These are phyloP conservation scores for Corbicula japonica DNA, from an alignment of 2,888 invertebrate genomes.

Conservation along the genomic window DNA sequence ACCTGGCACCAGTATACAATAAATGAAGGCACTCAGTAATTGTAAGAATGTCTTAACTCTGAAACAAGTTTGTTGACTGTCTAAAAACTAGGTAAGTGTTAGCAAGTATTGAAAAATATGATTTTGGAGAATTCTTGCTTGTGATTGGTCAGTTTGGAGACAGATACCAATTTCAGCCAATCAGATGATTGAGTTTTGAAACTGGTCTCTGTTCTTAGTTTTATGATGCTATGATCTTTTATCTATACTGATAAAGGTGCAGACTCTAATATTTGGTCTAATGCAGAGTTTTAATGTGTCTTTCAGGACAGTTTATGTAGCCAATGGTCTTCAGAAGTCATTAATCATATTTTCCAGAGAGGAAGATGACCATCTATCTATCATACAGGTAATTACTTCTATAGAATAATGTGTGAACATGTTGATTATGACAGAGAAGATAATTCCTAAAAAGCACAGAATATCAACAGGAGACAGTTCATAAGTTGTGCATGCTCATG, in stretches of 20 bases:
- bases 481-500: not conserved
- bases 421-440: not conserved
- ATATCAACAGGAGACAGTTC: not conserved
- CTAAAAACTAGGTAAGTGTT: no score
- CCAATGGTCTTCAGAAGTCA: conserved; percentile 53
- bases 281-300: not conserved
- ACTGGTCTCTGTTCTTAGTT: not conserved
- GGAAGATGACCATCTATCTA: conserved; percentile 62
- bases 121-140: not conserved
- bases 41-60: no score
- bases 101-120: no score
- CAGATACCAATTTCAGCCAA: not conserved
- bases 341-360: conserved; percentile 68
- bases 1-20: no score
- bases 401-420: not conserved
- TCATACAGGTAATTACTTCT: conserved; percentile 62
- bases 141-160: not conserved
- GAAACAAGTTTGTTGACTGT: no score
- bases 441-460: not conserved
- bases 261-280: no score
- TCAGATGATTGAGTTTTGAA: not conserved
- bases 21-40: no score
- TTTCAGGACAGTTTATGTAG: conserved; percentile 65
- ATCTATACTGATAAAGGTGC: not conserved
- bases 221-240: not conserved